A percentile compares a stretch with the other conserved stretches of the same genome.
phyloP scores from a whole-genome alignment of 2,113 vertebrate species.

The Callospermophilus lateralis region DNA sequence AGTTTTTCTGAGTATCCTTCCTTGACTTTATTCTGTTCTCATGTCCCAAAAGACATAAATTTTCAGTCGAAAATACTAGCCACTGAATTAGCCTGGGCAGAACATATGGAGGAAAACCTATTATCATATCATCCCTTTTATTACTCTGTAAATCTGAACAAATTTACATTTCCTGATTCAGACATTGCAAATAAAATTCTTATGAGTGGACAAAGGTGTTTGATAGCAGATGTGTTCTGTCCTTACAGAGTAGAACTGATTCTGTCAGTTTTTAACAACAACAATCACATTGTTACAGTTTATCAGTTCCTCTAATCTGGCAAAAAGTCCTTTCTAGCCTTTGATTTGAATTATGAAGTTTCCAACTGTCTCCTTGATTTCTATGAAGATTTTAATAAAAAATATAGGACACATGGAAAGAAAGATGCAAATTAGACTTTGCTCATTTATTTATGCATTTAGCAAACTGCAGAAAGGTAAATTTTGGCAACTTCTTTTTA shows the following conservation, averaged over 20 bases:
- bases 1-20: background rate
- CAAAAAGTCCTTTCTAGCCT: background rate
- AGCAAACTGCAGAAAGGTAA: background rate
- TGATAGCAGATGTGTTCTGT: background rate
- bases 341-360: background rate
- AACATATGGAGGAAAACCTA: background rate
- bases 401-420: background rate
- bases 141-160: background rate
- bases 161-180: background rate
- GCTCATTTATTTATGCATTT: background rate
- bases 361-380: background rate
- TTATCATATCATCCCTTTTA: background rate
- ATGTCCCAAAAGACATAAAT: background rate
- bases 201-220: background rate
- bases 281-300: background rate
- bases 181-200: background rate
- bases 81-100: background rate
- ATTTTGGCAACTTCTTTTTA: background rate
- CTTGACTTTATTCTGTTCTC: too few species aligned
- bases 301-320: background rate
- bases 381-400: background rate
- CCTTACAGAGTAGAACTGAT: background rate
- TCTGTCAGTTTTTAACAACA: background rate
- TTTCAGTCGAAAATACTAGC: background rate
- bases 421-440: background rate